phyloP scores from a whole-genome alignment of 2,797 vertebrate genomes.

The Forpus xanthops region DNA sequence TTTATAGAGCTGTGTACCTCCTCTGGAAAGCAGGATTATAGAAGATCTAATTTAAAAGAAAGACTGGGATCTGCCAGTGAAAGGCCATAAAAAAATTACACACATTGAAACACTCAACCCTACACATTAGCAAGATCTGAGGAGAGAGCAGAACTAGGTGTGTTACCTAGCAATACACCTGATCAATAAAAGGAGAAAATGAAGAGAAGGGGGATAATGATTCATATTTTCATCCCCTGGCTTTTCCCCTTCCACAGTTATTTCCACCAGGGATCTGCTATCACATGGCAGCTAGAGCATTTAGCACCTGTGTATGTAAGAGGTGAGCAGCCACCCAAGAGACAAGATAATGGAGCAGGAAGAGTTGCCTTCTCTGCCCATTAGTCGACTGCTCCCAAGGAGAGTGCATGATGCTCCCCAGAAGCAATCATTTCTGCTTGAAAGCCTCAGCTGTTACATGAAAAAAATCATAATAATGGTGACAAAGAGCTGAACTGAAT shows the following conservation, averaged over 20 bases:
- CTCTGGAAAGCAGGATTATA: not conserved
- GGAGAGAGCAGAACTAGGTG: not conserved
- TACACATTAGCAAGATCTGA: not conserved
- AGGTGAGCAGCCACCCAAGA: slow-evolving; percentile 29
- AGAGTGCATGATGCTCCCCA: not conserved
- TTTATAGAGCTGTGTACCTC: not conserved
- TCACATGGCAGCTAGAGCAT: not conserved
- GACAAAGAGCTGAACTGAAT: not conserved
- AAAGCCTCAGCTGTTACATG: slow-evolving; percentile 33
- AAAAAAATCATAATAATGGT: not conserved
- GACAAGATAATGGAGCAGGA: slow-evolving; percentile 56
- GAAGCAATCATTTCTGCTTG: slow-evolving; percentile 33
- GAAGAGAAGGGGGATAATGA: not conserved
- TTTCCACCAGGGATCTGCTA: slow-evolving; percentile 20
- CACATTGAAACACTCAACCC: not conserved
- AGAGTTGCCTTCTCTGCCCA: slow-evolving; percentile 38
- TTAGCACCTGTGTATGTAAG: not conserved
- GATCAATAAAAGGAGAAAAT: not conserved
- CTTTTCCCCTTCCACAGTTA: not conserved
- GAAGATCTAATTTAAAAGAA: not conserved
- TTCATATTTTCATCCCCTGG: not conserved
- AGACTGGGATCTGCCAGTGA: not conserved
- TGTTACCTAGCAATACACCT: not conserved
- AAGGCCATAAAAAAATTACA: not conserved
- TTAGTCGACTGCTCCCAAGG: slow-evolving; percentile 48